Evolutionary conservation across 2,797 vertebrate genomes (phyloP).

Genomic region (Anguilla obscura): DNA sequence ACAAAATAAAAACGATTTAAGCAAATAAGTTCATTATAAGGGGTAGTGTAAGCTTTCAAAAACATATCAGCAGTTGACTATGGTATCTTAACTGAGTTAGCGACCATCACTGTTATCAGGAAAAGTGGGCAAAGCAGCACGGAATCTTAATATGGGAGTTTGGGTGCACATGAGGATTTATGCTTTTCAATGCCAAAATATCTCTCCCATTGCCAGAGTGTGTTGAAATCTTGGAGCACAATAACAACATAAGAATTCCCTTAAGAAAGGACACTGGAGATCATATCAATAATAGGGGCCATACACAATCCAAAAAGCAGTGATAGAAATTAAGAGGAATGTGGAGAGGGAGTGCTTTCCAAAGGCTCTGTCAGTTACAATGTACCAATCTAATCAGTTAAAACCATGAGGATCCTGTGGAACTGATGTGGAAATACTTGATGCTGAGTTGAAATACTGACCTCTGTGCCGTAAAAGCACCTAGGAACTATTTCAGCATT

Average conservation of each 20-base stretch:
- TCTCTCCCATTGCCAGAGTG: conserved; percentile 23
- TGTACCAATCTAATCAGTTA: conserved; percentile 15
- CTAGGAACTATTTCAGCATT: conserved; percentile 1
- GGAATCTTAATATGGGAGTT: conserved; percentile 28
- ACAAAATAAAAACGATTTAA: conserved; percentile 72
- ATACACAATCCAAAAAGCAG: conserved; percentile 24
- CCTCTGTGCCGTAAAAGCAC: conserved; percentile 8
- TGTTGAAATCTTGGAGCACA: conserved; percentile 26
- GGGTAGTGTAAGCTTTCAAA: background rate
- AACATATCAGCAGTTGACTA: conserved; percentile 36
- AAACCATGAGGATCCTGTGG: background rate
- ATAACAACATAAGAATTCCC: conserved; percentile 23
- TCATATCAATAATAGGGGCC: conserved; percentile 10
- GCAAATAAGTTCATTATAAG: conserved; percentile 46
- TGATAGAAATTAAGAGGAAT: conserved; percentile 15
- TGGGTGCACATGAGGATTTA: conserved; percentile 42
- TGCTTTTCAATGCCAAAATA: conserved; percentile 47
- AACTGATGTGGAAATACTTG: conserved; percentile 23
- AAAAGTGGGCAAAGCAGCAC: conserved; percentile 37
- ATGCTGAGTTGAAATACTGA: conserved; percentile 18
- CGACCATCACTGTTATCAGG: conserved; percentile 43
- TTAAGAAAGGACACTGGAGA: conserved; percentile 21
- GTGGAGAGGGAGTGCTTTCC: conserved; percentile 25
- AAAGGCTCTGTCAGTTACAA: conserved; percentile 16
- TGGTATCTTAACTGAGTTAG: conserved; percentile 41